These are phyloP conservation scores for Sipha maydis DNA, from an alignment of 2,888 invertebrate species.

Conservation along the genomic window DNA sequence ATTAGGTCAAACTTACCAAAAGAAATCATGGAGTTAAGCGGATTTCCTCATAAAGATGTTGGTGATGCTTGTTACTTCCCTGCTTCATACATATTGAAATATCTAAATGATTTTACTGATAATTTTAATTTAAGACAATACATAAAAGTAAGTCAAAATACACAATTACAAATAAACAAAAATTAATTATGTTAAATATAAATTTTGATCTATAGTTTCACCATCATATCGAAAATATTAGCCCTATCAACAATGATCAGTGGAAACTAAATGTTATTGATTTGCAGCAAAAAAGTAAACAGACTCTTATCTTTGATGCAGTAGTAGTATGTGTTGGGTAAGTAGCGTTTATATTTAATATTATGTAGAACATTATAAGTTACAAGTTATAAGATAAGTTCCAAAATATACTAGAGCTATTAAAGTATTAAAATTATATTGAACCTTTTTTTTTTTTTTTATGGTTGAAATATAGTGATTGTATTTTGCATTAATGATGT, in stretches of 20 bases:
- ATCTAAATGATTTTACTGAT: constrained; percentile 76
- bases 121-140: constrained; percentile 73
- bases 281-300: constrained; percentile 68
- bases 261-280: constrained; percentile 71
- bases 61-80: constrained; percentile 74
- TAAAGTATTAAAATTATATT: no score
- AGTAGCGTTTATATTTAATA: constrained; percentile 58
- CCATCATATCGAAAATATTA: constrained; percentile 64
- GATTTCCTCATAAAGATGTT: constrained; percentile 80
- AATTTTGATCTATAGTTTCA: constrained; percentile 64
- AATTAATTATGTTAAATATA: neutral
- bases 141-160: constrained; percentile 71
- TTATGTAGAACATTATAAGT: neutral
- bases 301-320: constrained; percentile 72
- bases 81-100: constrained; percentile 76
- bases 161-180: neutral
- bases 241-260: constrained; percentile 66
- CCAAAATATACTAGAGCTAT: no score
- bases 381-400: no score
- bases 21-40: constrained; percentile 92
- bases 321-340: constrained; percentile 78
- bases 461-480: no score
- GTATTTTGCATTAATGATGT: no score
- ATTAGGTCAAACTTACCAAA: constrained; percentile 91
- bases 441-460: no score